phyloP scores from a whole-genome alignment of 2,888 invertebrate genomes.

The Nomada ferruginata region DNA sequence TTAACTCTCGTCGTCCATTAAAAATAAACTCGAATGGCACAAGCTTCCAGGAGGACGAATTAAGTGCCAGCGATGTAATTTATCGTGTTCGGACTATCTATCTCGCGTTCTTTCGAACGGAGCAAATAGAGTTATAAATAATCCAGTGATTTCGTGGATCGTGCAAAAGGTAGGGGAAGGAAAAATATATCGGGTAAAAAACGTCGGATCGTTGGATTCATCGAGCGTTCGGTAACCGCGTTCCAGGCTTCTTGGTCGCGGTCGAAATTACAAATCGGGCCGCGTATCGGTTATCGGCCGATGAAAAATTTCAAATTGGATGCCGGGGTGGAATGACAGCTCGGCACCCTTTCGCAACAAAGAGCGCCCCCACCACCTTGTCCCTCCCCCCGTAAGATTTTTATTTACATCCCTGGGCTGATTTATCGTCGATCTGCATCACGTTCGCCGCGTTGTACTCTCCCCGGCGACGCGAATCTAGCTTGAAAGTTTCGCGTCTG shows the following conservation, averaged over 20 bases:
- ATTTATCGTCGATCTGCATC: slow-evolving; percentile 67
- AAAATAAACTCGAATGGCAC: neutral
- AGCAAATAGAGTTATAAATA: slow-evolving; percentile 53
- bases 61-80: slow-evolving; percentile 19
- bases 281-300: slow-evolving; percentile 40
- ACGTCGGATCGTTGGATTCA: slow-evolving; percentile 30
- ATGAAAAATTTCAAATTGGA: slow-evolving; percentile 62
- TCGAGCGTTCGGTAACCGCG: neutral
- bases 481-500: slow-evolving; percentile 39
- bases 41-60: neutral
- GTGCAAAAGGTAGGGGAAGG: neutral
- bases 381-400: slow-evolving; percentile 42
- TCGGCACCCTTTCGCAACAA: slow-evolving; percentile 21
- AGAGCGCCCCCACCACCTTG: neutral
- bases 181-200: slow-evolving; percentile 31
- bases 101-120: neutral
- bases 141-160: slow-evolving; percentile 19
- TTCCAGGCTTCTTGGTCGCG: neutral
- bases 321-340: slow-evolving; percentile 11
- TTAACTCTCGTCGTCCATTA: neutral
- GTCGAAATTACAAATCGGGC: slow-evolving; percentile 43
- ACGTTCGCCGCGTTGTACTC: slow-evolving; percentile 35
- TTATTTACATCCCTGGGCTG: slow-evolving; percentile 63
- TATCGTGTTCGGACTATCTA: slow-evolving; percentile 31
- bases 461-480: slow-evolving; percentile 35